phyloP scores from a whole-genome alignment of 2,888 invertebrate genomes.

The Miltochrista miniata region DNA sequence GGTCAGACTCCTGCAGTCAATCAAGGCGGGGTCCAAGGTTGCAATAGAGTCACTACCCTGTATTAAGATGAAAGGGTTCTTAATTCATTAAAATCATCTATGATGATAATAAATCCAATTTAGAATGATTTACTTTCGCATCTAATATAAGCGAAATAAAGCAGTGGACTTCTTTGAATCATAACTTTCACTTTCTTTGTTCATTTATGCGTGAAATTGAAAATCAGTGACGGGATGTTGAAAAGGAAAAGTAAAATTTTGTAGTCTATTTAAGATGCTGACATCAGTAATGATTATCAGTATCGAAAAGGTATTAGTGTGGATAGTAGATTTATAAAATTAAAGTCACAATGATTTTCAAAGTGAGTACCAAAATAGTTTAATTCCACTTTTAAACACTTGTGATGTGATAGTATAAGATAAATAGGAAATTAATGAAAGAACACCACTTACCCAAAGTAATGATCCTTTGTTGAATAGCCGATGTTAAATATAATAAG shows the following conservation, averaged over 20 bases:
- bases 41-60: too few species aligned
- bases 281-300: conserved; percentile 41
- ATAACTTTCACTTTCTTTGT: conserved; percentile 68
- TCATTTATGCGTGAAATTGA: conserved; percentile 69
- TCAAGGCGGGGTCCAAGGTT: too few species aligned
- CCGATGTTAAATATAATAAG: too few species aligned
- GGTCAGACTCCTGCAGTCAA: too few species aligned
- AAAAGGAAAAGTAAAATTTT: conserved; percentile 41
- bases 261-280: conserved; percentile 58
- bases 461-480: too few species aligned
- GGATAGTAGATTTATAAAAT: conserved; percentile 9
- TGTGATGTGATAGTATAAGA: too few species aligned
- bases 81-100: too few species aligned
- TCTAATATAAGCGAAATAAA: conserved; percentile 18
- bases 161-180: conserved; percentile 21
- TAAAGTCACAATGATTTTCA: conserved; percentile 33
- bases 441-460: too few species aligned
- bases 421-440: too few species aligned
- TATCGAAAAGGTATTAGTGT: conserved; percentile 35
- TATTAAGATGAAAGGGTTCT: too few species aligned
- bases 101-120: not conserved
- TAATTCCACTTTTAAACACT: not conserved
- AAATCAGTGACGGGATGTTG: conserved; percentile 47
- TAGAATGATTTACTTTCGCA: conserved; percentile 10
- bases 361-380: conserved; percentile 42